These are phyloP conservation scores for Sipha maydis DNA, from an alignment of 2,888 invertebrate genomes.

Conservation along the genomic window DNA sequence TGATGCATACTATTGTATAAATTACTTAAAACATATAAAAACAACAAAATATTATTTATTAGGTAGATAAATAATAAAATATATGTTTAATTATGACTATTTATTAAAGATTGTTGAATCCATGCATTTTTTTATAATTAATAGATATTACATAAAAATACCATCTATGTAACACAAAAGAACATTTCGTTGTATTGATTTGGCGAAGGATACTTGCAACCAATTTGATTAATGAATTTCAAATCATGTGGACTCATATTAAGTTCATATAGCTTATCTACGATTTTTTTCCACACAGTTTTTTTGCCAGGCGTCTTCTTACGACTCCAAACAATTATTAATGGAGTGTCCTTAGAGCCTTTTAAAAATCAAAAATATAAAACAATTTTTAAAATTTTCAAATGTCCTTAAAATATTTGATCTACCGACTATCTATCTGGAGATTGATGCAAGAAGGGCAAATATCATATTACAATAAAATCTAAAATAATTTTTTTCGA, in stretches of 20 bases:
- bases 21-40: too few species aligned
- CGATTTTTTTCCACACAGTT: background rate
- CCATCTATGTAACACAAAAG: background rate
- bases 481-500: too few species aligned
- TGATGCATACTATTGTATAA: too few species aligned
- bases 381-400: background rate
- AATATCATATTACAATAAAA: too few species aligned
- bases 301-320: background rate
- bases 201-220: background rate
- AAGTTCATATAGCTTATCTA: background rate
- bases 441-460: too few species aligned
- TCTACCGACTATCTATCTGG: background rate
- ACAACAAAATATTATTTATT: background rate
- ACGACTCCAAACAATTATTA: slow-evolving; percentile 11
- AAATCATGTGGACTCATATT: background rate
- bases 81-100: background rate
- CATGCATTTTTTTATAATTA: background rate
- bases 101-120: background rate
- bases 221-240: background rate
- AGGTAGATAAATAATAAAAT: background rate
- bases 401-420: background rate
- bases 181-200: slow-evolving; percentile 7
- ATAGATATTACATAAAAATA: background rate
- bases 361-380: background rate
- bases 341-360: background rate